phyloP scores from a whole-genome alignment of 1,140 invertebrate species.

The Aphidius gifuensis region DNA sequence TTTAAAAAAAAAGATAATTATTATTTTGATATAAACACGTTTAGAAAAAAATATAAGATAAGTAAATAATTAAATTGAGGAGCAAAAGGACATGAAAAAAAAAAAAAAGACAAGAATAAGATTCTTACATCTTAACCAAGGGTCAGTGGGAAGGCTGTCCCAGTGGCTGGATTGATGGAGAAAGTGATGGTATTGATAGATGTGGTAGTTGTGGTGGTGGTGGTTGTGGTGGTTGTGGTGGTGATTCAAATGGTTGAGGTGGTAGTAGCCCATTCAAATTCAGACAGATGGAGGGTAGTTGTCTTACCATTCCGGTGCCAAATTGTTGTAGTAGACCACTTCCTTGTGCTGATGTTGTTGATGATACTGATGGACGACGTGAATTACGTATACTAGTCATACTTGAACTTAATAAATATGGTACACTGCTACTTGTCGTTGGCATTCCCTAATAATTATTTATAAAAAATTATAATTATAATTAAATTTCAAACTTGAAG shows the following conservation, averaged over 20 bases:
- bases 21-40: constrained; percentile 8
- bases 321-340: constrained; percentile 76
- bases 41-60: constrained; percentile 13
- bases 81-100: constrained; percentile 23
- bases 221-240: constrained; percentile 46
- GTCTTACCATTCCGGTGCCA: constrained; percentile 84
- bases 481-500: constrained; percentile 15
- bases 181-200: constrained; percentile 48
- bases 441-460: constrained; percentile 74
- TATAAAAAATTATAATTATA: not conserved
- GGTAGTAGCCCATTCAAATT: constrained; percentile 62
- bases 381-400: constrained; percentile 76
- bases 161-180: constrained; percentile 61
- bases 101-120: constrained; percentile 46
- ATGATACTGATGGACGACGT: constrained; percentile 64
- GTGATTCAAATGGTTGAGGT: constrained; percentile 38
- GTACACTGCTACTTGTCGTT: constrained; percentile 82
- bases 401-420: constrained; percentile 75
- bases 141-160: constrained; percentile 64
- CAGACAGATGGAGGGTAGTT: constrained; percentile 66
- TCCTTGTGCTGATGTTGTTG: constrained; percentile 62
- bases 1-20: constrained; percentile 13
- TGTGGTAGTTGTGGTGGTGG: constrained; percentile 28
- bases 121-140: constrained; percentile 74
- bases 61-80: constrained; percentile 9